Evolutionary conservation across 2,888 invertebrate species (phyloP), one percentile per base, ranked within the genome.

Genomic region (Danaus chrysippus): DNA sequence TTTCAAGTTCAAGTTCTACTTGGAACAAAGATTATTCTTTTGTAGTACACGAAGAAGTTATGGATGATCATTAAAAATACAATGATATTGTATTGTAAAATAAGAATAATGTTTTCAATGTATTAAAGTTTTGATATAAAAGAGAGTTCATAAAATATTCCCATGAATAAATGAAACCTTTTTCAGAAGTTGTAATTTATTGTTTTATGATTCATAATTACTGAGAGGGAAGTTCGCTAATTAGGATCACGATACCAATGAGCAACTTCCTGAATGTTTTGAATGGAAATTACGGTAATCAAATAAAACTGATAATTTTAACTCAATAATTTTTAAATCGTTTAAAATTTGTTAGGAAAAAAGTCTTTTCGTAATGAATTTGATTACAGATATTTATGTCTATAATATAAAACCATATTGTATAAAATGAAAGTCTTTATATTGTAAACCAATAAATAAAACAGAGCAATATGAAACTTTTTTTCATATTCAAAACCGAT

Each of bases 221-320:
- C 67, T 34, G 23, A 34, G 23, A 34, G 23, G 23, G 23, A 34
- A 67, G 74, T 79, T 79, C 76, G 71, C 74, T 77, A 77, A 81
- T 80, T 79, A 81, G 68, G 66, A 63, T 69, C 62, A 70, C 70
- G 65, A 70, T 72, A 70, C 74, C 71, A 67, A 72, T 71, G 73
- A 76, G 70, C 73, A 74, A 70, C 71, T 71, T 72, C 69, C 70
- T 71, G 71, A 78, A 81, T 77, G 72, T 34, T 76, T 77, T 73
- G 71, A 76, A 71, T 65, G 71, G 68, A 58, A 74, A 75, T 70
- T 66, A 63, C 64, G 74, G 68, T 75, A 77, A 61, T 73, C 75
- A 73, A 74, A 74, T 75, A 76, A 76, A 72, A 70, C 64, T 46
- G 19, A 52, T 54, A 62, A 62, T 66, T 64, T 64, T 56, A 64